Evolutionary conservation across 2,888 invertebrate genomes (phyloP).

Genomic region (Pemphredon lugubris): DNA sequence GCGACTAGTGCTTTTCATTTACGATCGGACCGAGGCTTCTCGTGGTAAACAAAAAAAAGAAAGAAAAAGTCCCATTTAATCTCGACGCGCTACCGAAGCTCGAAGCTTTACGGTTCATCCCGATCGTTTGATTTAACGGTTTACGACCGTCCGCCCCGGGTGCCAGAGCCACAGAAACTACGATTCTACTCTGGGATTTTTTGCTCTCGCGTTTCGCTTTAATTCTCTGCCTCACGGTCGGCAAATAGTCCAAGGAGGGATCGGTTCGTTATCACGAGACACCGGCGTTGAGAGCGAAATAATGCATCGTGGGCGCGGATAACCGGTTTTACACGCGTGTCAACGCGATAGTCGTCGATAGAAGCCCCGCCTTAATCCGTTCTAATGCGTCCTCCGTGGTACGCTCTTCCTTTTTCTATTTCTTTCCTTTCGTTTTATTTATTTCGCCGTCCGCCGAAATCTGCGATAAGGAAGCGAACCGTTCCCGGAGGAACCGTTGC

Average conservation of each 20-base stretch:
- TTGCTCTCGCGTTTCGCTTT: constrained; percentile 4
- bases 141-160: constrained; percentile 43
- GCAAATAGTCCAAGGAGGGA: constrained; percentile 11
- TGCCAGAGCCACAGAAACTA: constrained; percentile 10
- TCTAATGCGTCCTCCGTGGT: constrained; percentile 30
- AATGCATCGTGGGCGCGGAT: constrained; percentile 50
- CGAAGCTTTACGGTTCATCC: constrained; percentile 58
- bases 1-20: too few species aligned
- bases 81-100: constrained; percentile 53
- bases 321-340: constrained; percentile 63
- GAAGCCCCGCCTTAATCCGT: constrained; percentile 48
- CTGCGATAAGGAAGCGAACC: constrained; percentile 19
- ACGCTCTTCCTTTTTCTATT: constrained; percentile 28
- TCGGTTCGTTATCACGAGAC: constrained; percentile 61
- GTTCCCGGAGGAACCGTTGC: neutral
- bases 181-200: constrained; percentile 2
- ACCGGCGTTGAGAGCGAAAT: constrained; percentile 53
- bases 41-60: too few species aligned
- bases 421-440: constrained; percentile 10
- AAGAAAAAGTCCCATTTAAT: constrained; percentile 68
- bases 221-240: constrained; percentile 11
- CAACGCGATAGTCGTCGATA: constrained; percentile 57
- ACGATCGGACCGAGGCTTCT: too few species aligned
- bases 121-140: constrained; percentile 61
- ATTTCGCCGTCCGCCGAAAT: constrained; percentile 18